Evolutionary conservation across 2,797 vertebrate genomes (phyloP).

Genomic region (Parauchenoglanis punctatus): DNA sequence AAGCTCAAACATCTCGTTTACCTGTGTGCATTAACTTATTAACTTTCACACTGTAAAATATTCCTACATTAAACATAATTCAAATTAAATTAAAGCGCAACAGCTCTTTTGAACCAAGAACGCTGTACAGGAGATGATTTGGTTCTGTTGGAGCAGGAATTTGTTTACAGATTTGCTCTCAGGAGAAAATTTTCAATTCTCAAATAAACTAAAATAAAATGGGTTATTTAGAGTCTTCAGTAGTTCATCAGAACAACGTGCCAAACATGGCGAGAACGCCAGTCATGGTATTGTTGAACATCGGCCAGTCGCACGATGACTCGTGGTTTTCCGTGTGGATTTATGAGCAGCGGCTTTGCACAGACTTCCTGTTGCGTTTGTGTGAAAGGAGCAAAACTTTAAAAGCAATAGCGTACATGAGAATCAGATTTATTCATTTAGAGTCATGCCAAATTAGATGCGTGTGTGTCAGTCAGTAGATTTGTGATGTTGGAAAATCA

Average conservation of each 20-base stretch:
- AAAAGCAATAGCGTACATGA: constrained; percentile 32
- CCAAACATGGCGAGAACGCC: background rate
- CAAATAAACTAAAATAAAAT: background rate
- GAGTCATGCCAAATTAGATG: constrained; percentile 6
- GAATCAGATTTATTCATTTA: constrained; percentile 26
- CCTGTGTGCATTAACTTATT: no score
- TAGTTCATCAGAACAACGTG: background rate
- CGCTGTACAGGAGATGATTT: background rate
- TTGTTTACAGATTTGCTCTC: constrained; percentile 1
- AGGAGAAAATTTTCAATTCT: background rate
- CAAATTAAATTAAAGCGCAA: background rate
- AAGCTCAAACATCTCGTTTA: background rate
- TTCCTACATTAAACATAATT: no score
- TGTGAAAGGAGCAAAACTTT: constrained; percentile 22
- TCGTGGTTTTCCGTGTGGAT: background rate
- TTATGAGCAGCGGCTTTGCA: constrained; percentile 32
- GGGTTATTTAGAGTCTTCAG: background rate
- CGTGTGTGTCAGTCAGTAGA: background rate
- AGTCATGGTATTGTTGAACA: background rate
- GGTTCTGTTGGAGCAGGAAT: background rate
- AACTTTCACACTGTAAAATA: background rate
- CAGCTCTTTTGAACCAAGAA: background rate
- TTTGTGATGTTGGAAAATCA: constrained; percentile 43
- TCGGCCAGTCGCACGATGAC: background rate
- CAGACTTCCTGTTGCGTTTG: background rate